Conservation (phyloP, 23 tunicate species). For the Trididemnum nubilum region DNA sequence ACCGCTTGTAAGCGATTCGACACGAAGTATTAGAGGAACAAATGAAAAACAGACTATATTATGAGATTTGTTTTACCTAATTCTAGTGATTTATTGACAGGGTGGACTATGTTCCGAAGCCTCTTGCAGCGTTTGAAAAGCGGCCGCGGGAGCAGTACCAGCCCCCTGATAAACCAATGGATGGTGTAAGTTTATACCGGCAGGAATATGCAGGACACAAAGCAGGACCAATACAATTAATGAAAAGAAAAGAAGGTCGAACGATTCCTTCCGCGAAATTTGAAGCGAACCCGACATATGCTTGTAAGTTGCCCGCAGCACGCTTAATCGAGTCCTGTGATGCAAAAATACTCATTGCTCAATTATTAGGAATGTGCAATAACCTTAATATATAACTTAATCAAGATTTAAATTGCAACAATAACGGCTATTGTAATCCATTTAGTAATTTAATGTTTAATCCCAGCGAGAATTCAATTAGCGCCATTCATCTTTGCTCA, state of each 20-base stretch:
- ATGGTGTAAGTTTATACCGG: constrained; percentile 71
- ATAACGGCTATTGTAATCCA: no score
- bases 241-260: constrained; percentile 58
- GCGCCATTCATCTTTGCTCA: no score
- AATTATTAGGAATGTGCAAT: no score
- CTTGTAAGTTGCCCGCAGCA: constrained; percentile 67
- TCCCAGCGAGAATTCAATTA: no score
- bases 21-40: no score
- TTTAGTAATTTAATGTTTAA: no score
- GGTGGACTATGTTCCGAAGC: constrained; percentile 69
- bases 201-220: constrained; percentile 75
- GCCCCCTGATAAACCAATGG: constrained; percentile 77
- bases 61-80: no score
- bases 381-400: no score
- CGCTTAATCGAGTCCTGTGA: no score
- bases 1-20: no score
- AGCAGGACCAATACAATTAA: constrained; percentile 46
- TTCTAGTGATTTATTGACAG: constrained; percentile 37
- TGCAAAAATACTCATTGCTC: neutral
- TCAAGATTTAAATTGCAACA: no score
- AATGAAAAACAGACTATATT: no score
- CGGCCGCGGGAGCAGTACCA: constrained; percentile 46
- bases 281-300: constrained; percentile 80
- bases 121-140: constrained; percentile 55
- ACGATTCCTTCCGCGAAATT: constrained; percentile 55